These are phyloP conservation scores for Esox niger DNA, from an alignment of 2,113 vertebrate species.

Conservation along the genomic window DNA sequence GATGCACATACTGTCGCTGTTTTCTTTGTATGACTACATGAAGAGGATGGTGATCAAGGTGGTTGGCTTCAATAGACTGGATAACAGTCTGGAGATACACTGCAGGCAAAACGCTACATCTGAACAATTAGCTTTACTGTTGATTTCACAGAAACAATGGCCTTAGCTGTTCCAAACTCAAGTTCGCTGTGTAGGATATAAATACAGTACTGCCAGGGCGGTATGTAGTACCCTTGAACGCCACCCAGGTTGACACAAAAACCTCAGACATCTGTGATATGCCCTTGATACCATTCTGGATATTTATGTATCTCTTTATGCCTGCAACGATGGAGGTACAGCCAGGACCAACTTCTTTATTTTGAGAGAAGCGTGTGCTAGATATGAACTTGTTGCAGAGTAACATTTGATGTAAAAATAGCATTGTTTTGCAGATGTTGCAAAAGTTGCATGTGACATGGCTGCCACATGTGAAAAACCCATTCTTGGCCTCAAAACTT, in stretches of 20 bases:
- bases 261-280: conserved; percentile 10
- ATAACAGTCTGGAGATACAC: background rate
- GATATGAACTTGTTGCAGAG: conserved; percentile 14
- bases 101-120: conserved; percentile 8
- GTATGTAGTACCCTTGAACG: conserved; percentile 8
- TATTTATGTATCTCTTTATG: background rate
- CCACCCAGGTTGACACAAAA: conserved; percentile 5
- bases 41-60: background rate
- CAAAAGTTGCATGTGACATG: conserved; percentile 27
- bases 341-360: background rate
- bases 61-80: background rate
- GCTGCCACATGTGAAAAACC: conserved; percentile 7
- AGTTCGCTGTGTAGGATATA: conserved; percentile 5
- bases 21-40: conserved; percentile 2
- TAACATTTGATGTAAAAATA: conserved; percentile 17
- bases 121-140: conserved; percentile 10
- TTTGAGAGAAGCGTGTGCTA: background rate
- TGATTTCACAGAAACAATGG: background rate
- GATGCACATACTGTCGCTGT: too few relatives aligned
- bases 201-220: conserved; percentile 14
- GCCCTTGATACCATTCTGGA: background rate
- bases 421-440: conserved; percentile 31
- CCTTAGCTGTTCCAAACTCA: conserved; percentile 15
- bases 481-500: conserved; percentile 13
- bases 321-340: background rate